These are phyloP conservation scores for Ictidomys tridecemlineatus DNA, from an alignment of 2,113 vertebrate genomes.

Conservation along the genomic window DNA sequence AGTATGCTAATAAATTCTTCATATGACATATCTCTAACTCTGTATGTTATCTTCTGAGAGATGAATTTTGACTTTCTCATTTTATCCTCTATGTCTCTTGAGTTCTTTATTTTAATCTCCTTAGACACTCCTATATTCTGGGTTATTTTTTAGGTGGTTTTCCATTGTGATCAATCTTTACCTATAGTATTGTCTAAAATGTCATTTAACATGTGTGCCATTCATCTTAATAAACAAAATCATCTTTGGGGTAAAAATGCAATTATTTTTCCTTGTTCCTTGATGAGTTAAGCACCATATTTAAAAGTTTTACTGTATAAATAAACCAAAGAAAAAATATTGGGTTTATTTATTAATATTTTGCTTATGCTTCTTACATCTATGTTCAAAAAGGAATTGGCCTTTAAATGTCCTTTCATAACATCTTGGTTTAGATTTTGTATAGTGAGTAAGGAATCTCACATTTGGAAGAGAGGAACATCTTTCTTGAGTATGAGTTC, in stretches of 20 bases:
- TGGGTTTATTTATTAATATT: neutral
- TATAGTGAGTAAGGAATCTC: neutral
- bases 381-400: neutral
- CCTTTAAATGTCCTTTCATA: neutral
- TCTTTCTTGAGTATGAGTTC: neutral
- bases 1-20: constrained; percentile 43
- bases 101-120: neutral
- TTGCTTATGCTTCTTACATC: neutral
- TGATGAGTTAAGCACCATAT: neutral
- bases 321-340: neutral
- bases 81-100: neutral
- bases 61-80: neutral
- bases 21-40: neutral
- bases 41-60: neutral
- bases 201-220: neutral
- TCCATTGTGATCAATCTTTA: neutral
- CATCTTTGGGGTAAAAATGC: neutral
- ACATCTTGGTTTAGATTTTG: neutral
- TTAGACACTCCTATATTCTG: neutral
- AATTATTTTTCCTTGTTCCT: neutral
- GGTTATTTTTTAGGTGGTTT: neutral
- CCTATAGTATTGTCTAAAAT: neutral
- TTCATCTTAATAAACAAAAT: neutral
- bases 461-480: neutral
- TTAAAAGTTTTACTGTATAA: neutral